These are phyloP conservation scores for Coenonympha arcania DNA, from an alignment of 2,888 invertebrate genomes.

Conservation along the genomic window DNA sequence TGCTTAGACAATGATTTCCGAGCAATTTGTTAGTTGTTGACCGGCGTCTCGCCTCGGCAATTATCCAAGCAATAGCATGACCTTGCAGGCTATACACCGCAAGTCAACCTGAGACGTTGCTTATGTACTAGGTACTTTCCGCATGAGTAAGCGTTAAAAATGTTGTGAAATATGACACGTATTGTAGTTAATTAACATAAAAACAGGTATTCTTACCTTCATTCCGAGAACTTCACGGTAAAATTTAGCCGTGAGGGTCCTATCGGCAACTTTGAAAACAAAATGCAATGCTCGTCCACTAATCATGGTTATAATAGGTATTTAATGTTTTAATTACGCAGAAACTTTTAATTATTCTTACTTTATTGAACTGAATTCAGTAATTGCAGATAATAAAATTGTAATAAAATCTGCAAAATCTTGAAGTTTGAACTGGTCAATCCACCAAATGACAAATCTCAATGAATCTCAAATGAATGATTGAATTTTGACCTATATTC, in stretches of 20 bases:
- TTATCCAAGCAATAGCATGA: constrained; percentile 8
- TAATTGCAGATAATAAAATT: too few relatives aligned
- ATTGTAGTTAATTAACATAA: neutral
- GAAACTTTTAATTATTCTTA: neutral
- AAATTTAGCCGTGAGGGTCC: constrained; percentile 88
- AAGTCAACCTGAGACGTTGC: neutral
- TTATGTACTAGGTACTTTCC: neutral
- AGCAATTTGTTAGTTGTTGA: neutral
- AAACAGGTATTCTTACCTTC: constrained; percentile 92
- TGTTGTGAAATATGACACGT: neutral
- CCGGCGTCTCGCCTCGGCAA: constrained; percentile 4
- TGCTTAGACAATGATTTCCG: neutral
- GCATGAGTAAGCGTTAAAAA: neutral
- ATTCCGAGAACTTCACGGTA: constrained; percentile 93
- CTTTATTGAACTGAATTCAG: neutral
- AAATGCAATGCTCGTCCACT: constrained; percentile 91
- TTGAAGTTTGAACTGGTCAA: too few relatives aligned
- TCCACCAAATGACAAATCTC: too few relatives aligned
- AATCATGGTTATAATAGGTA: constrained; percentile 55
- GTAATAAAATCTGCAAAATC: too few relatives aligned
- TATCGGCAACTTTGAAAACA: constrained; percentile 96
- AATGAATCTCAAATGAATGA: too few relatives aligned
- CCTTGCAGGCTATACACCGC: constrained; percentile 11
- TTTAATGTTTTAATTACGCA: neutral
- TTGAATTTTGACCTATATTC: too few relatives aligned